A percentile compares a stretch with the other conserved stretches of the same genome.
phyloP scores from a whole-genome alignment of 1,140 invertebrate species.

The Polypedilum vanderplanki region DNA sequence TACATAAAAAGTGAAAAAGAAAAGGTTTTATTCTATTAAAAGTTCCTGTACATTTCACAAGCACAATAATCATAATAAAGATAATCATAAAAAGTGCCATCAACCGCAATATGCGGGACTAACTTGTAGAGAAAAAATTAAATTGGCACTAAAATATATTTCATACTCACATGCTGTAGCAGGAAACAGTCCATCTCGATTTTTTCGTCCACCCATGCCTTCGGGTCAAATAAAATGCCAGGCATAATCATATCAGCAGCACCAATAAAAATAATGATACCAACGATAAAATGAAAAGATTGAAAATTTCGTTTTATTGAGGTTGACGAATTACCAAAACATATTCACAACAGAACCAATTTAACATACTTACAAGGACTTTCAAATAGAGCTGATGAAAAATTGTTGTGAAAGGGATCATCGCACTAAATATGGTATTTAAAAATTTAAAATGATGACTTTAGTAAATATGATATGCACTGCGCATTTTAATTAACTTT shows the following conservation, averaged over 20 bases:
- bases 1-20: slow-evolving; percentile 28
- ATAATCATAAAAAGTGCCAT: no score
- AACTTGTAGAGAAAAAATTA: no score
- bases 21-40: background rate
- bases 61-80: no score
- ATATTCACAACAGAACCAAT: background rate
- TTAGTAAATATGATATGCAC: no score
- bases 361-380: slow-evolving; percentile 59
- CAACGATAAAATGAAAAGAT: background rate
- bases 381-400: slow-evolving; percentile 72
- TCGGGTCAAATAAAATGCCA: background rate
- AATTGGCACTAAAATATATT: no score
- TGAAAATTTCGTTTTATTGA: background rate
- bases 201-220: slow-evolving; percentile 78
- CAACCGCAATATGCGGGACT: no score
- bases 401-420: slow-evolving; percentile 95
- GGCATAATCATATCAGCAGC: background rate
- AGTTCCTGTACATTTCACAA: no score
- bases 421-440: no score
- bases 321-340: background rate
- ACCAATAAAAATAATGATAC: background rate
- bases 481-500: no score
- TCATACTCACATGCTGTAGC: slow-evolving; percentile 71
- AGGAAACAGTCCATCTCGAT: slow-evolving; percentile 86
- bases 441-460: no score